Percentiles rank a stretch among this genome's conserved stretches.
phyloP scores from a whole-genome alignment of 2,113 vertebrate species.

The Salvator merianae region DNA sequence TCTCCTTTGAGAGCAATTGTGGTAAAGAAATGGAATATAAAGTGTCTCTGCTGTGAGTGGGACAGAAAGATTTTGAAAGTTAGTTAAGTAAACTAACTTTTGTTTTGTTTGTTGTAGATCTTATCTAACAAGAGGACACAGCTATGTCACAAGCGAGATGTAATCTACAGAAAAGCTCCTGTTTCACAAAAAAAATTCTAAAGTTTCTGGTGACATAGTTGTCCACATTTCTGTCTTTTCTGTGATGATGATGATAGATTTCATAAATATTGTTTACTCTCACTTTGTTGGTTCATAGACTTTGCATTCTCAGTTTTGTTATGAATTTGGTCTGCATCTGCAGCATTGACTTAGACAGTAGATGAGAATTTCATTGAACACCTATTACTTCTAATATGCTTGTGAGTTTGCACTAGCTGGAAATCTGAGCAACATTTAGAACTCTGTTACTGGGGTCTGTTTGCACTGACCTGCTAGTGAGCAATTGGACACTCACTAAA shows the following conservation, averaged over 20 bases:
- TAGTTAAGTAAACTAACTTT: not conserved
- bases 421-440: not conserved
- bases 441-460: not conserved
- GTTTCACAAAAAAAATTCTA: constrained; percentile 40
- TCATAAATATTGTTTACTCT: not conserved
- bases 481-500: no score
- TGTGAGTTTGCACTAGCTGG: not conserved
- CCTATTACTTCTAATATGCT: not conserved
- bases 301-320: not conserved
- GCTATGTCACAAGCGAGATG: fast-evolving
- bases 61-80: not conserved
- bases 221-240: not conserved
- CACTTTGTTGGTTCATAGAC: not conserved
- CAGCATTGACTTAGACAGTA: not conserved
- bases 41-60: not conserved
- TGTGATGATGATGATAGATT: not conserved
- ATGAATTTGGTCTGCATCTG: constrained; percentile 4
- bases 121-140: not conserved
- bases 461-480: no score
- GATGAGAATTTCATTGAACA: not conserved
- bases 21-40: not conserved
- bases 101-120: not conserved
- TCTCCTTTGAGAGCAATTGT: not conserved
- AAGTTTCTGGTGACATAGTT: constrained; percentile 40
- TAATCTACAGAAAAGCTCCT: constrained; percentile 25